Conservation (phyloP, 2,113 vertebrate species). For the Cyanoramphus novaezelandiae region DNA sequence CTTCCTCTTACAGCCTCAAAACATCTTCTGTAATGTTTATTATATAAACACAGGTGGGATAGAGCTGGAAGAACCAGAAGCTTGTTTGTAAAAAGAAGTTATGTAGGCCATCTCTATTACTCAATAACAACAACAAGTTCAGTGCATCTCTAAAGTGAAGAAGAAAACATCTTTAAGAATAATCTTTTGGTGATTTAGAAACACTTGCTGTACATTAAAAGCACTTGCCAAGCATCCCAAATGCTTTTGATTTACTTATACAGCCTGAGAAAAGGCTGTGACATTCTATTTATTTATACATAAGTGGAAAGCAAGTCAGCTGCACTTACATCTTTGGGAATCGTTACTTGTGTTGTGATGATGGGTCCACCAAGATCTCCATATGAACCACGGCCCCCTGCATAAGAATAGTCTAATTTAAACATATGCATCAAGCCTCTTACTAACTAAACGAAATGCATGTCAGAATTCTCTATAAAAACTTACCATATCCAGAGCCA, state of each 20-base stretch:
- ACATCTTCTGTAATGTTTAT: neutral
- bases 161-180: neutral
- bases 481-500: slow-evolving; percentile 96
- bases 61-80: neutral
- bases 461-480: neutral
- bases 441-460: slow-evolving; percentile 27
- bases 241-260: neutral
- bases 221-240: neutral
- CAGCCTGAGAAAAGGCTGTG: neutral
- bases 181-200: neutral
- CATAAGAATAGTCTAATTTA: slow-evolving; percentile 80
- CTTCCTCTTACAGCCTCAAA: neutral
- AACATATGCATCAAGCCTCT: slow-evolving; percentile 69
- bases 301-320: neutral
- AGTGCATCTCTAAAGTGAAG: neutral
- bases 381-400: slow-evolving; percentile 89
- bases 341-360: slow-evolving; percentile 98
- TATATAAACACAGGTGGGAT: neutral
- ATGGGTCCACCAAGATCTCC: slow-evolving; percentile 93
- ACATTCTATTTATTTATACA: neutral
- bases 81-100: neutral
- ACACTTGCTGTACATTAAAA: neutral
- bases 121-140: neutral
- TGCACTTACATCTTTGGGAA: slow-evolving; percentile 96
- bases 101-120: neutral